A percentile compares a stretch with the other conserved stretches of the same genome.
Conservation (phyloP, 1,140 invertebrate genomes). For the Heliothis virescens region DNA sequence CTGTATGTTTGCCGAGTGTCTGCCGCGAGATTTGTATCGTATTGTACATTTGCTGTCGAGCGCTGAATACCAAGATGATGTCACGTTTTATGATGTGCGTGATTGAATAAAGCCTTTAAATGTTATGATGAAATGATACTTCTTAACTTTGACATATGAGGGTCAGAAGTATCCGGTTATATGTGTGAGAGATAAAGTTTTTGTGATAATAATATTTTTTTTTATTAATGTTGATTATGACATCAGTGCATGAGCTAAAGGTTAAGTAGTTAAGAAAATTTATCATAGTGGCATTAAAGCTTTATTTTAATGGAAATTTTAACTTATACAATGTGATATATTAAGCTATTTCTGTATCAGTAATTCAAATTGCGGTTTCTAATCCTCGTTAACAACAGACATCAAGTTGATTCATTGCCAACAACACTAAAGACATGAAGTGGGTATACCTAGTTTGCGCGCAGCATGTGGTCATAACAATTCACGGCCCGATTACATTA, state of each 20-base stretch:
- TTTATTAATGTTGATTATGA: background rate
- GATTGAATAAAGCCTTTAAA: constrained; percentile 51
- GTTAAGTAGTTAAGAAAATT: background rate
- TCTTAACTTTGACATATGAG: constrained; percentile 28
- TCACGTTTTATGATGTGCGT: constrained; percentile 57
- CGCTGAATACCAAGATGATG: constrained; percentile 59
- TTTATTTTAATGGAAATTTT: background rate
- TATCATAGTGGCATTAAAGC: background rate
- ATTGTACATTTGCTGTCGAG: constrained; percentile 64
- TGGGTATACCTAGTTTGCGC: background rate
- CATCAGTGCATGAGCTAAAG: constrained; percentile 1
- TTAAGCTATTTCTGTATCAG: background rate
- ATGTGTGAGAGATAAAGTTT: constrained; percentile 13
- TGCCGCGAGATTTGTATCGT: constrained; percentile 74
- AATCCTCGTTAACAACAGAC: constrained; percentile 11
- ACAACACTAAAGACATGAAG: background rate
- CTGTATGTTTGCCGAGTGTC: constrained; percentile 65
- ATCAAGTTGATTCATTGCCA: constrained; percentile 24
- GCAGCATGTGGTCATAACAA: constrained; percentile 18
- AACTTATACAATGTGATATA: too few species aligned
- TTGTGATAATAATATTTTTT: too few species aligned
- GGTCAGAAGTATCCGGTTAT: constrained; percentile 6
- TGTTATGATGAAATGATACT: constrained; percentile 33
- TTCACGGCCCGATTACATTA: constrained; percentile 7
- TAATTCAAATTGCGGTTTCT: background rate